phyloP scores from a whole-genome alignment of 2,797 vertebrate genomes.

The Helarctos malayanus region DNA sequence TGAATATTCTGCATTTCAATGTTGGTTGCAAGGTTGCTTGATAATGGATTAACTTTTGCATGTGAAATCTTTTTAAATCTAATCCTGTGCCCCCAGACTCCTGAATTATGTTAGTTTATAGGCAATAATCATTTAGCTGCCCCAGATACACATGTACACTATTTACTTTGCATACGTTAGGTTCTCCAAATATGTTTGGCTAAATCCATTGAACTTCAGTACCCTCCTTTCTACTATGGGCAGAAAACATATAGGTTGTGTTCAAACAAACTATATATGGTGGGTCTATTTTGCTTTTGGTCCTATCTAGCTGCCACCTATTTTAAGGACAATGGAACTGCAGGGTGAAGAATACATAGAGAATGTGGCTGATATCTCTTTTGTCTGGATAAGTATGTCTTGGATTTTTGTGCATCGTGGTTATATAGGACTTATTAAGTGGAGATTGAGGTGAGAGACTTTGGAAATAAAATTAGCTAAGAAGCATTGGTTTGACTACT shows the following conservation, averaged over 20 bases:
- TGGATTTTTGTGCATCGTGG: neutral
- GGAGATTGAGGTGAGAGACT: neutral
- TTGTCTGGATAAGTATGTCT: neutral
- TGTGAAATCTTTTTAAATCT: neutral
- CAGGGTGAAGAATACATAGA: neutral
- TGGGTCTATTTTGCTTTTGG: neutral
- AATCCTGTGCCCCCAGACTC: neutral
- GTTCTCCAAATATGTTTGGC: neutral
- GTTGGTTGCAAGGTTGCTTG: neutral
- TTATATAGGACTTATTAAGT: neutral
- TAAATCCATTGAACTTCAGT: neutral
- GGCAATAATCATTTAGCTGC: neutral
- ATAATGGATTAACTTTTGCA: conserved; percentile 39
- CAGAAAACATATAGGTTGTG: neutral
- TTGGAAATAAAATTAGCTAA: conserved; percentile 11
- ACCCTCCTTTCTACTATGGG: neutral
- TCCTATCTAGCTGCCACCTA: neutral
- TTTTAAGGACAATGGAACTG: neutral
- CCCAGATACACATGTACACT: neutral
- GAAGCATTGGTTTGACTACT: neutral
- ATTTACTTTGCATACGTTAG: neutral
- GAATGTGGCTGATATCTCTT: neutral
- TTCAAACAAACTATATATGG: neutral
- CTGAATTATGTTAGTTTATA: neutral
- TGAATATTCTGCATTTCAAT: neutral